Conservation (phyloP, 2,797 vertebrate genomes). For the Myotis planiceps region DNA sequence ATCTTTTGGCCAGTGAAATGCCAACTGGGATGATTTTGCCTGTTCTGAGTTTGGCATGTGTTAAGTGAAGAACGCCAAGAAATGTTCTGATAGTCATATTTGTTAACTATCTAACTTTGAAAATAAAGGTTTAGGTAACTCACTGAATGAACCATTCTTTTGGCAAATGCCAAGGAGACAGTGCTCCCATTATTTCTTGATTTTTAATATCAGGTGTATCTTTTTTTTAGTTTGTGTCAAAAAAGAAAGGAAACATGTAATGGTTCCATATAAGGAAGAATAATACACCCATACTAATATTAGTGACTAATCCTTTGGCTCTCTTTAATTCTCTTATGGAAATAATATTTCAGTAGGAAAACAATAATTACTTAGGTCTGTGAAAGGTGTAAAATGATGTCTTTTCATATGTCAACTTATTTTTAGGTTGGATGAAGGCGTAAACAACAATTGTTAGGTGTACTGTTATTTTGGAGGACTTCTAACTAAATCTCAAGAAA, state of each 20-base stretch:
- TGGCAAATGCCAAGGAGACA: background rate
- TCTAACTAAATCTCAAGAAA: background rate
- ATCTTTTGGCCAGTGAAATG: background rate
- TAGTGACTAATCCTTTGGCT: background rate
- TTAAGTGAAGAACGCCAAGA: constrained; percentile 44
- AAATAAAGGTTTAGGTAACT: constrained; percentile 41
- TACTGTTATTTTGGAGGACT: background rate
- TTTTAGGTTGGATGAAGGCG: background rate
- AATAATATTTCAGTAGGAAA: constrained; percentile 25
- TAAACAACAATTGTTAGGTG: background rate
- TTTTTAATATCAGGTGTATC: background rate
- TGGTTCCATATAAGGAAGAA: background rate
- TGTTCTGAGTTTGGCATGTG: constrained; percentile 49
- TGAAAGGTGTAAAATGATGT: background rate
- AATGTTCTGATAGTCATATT: constrained; percentile 33
- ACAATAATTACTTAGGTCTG: background rate
- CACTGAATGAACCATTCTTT: constrained; percentile 8
- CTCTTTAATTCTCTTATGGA: background rate
- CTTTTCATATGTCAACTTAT: background rate
- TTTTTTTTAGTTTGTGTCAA: background rate
- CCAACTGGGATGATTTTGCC: constrained; percentile 48
- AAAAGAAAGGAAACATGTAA: background rate
- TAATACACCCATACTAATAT: background rate
- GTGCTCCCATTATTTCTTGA: background rate
- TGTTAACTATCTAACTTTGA: constrained; percentile 52